Evolutionary conservation across 2,113 vertebrate species (phyloP), one percentile per base, ranked within the genome.

Genomic region (Heptranchias perlo): DNA sequence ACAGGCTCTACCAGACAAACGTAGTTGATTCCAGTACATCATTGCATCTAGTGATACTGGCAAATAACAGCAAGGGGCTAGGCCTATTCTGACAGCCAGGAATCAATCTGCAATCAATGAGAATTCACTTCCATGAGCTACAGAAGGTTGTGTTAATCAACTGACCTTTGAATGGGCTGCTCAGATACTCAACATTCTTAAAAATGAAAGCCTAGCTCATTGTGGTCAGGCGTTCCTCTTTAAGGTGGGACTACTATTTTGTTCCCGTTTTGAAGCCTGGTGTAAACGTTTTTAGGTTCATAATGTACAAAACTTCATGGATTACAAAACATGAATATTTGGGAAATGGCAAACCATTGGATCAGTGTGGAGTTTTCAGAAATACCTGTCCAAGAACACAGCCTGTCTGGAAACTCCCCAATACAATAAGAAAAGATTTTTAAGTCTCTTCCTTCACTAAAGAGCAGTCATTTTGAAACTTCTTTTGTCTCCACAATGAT

Each of bases 41-140:
- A 69, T 35, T 95, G 28, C 47, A 69, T 73, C 65, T 52, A 31
- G 44, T 31, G 47, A 95, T 18, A 52, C 47, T 73, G 64, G 10
- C 44, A 52, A 95, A 69, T 67, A 67, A 67, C 64, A 94, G 62
- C 93, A 67, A n/a, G 44, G 25, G 64, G 44, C 44, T 69, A 6
- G 28, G 4, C 25, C 44, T 73, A 39, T 69, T 31, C 44, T 95
- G 44, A 73, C 65, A 69, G 31, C 39, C 39, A 73, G 44, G 44
- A 31, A 73, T 49, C 65, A 95, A 95, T 95, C 31, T 64, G 47
- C 65, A 95, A 95, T 95, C 94, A 95, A 95, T 95, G 13, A 14
- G 44, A 69, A 95, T 69, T 67, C 44, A 95, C 52, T 95, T 49
- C 44, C 94, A 73, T 16, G 28, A 31, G 94, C 65, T 35, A 95